A percentile compares a stretch with the other conserved stretches of the same genome.
These are phyloP conservation scores for Formica exsecta DNA, from an alignment of 1,140 invertebrate species.

Conservation along the genomic window DNA sequence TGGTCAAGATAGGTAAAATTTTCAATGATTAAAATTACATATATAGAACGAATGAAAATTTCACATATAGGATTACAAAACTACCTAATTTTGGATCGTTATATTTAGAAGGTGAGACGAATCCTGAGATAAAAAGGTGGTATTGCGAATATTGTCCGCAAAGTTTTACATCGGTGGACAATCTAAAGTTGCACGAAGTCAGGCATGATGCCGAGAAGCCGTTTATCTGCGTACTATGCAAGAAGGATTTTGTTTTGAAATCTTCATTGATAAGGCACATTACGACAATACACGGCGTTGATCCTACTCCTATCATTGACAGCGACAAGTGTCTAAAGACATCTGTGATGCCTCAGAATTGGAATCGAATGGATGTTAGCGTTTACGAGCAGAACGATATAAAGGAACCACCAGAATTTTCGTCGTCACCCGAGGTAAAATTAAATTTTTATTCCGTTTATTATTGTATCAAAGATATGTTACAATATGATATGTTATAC, in stretches of 20 bases:
- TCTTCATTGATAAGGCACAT: constrained; percentile 86
- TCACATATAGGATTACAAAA: background rate
- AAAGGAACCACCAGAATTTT: constrained; percentile 53
- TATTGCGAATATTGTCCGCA: constrained; percentile 83
- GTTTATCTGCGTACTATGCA: constrained; percentile 85
- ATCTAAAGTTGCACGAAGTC: constrained; percentile 82
- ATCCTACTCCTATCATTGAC: constrained; percentile 77
- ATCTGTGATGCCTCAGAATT: constrained; percentile 59
- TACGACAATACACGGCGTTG: constrained; percentile 83
- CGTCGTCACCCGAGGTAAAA: constrained; percentile 65
- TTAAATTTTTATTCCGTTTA: background rate
- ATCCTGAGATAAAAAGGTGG: constrained; percentile 79
- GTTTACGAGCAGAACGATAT: constrained; percentile 69
- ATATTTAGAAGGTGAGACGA: constrained; percentile 62
- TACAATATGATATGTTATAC: background rate
- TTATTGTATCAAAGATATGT: background rate
- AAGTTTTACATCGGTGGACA: constrained; percentile 80
- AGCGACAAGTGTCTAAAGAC: constrained; percentile 82
- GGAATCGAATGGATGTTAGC: constrained; percentile 65
- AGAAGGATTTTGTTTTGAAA: constrained; percentile 84
- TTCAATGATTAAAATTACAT: constrained; percentile 39
- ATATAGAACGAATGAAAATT: background rate
- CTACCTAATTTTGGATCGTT: constrained; percentile 21
- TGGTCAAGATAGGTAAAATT: constrained; percentile 74
- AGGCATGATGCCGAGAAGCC: constrained; percentile 83